Conservation (phyloP, 2,888 invertebrate genomes). For the Nemoura dubitans region DNA sequence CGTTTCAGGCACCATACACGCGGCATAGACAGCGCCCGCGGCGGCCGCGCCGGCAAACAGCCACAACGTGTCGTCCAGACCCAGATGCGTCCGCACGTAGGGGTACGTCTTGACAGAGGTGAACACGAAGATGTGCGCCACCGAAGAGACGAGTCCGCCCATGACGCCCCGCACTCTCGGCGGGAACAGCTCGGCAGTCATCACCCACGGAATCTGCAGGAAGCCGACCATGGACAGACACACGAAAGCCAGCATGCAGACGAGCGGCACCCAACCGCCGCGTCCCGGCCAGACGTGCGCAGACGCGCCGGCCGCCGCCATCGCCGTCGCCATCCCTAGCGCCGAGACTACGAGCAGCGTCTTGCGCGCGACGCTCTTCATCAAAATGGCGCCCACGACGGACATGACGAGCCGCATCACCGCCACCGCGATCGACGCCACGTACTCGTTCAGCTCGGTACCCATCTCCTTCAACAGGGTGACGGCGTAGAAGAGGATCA, state of each 20-base stretch:
- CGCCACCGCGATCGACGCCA: conserved; percentile 75
- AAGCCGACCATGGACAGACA: conserved; percentile 79
- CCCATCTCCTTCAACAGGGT: conserved; percentile 75
- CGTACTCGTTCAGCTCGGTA: conserved; percentile 71
- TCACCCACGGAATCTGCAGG: conserved; percentile 77
- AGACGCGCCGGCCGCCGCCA: conserved; percentile 60
- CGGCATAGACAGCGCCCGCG: conserved; percentile 69
- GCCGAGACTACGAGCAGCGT: conserved; percentile 72
- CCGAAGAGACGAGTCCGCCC: conserved; percentile 75
- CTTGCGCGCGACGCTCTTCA: conserved; percentile 71
- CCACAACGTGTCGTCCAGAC: conserved; percentile 72
- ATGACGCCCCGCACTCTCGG: conserved; percentile 73
- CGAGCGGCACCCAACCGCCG: conserved; percentile 61
- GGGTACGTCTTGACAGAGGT: conserved; percentile 77
- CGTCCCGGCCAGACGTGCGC: conserved; percentile 52
- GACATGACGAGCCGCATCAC: conserved; percentile 73
- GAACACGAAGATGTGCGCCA: conserved; percentile 76
- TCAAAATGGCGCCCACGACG: conserved; percentile 71
- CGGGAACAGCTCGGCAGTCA: conserved; percentile 78
- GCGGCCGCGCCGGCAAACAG: conserved; percentile 70
- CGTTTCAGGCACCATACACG: conserved; percentile 73
- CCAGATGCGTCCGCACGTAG: conserved; percentile 65
- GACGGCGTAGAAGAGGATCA: conserved; percentile 77
- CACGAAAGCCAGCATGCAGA: conserved; percentile 73
- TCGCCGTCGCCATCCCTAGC: conserved; percentile 70